Conservation (phyloP, 2,113 vertebrate genomes). For the Eurypyga helias region DNA sequence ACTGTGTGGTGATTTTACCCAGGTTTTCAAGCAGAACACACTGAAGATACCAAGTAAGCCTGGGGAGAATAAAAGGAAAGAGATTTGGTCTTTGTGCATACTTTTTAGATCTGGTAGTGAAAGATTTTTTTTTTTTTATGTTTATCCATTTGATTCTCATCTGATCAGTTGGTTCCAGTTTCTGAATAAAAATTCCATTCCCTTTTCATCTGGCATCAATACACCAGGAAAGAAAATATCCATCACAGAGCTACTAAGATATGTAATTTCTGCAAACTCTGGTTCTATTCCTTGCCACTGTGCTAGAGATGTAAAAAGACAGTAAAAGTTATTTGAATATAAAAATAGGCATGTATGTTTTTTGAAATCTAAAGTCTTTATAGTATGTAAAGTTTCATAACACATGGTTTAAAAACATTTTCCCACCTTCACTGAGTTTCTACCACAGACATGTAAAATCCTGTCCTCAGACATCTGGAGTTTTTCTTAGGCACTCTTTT, state of each 20-base stretch:
- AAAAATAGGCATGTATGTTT: background rate
- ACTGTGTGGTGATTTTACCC: background rate
- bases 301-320: background rate
- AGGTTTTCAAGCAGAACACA: background rate
- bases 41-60: background rate
- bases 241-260: background rate
- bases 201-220: background rate
- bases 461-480: background rate
- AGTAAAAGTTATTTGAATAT: background rate
- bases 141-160: background rate
- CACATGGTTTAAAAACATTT: background rate
- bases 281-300: background rate
- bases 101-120: background rate
- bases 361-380: background rate
- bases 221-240: background rate
- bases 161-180: background rate
- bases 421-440: background rate
- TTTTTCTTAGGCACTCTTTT: background rate
- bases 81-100: background rate
- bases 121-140: background rate
- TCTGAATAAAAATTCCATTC: background rate
- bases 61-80: background rate
- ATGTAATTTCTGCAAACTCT: background rate
- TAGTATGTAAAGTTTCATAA: background rate
- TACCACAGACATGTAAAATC: background rate